phyloP scores from a whole-genome alignment of 2,113 vertebrate species.

The Chrysochloris asiatica region DNA sequence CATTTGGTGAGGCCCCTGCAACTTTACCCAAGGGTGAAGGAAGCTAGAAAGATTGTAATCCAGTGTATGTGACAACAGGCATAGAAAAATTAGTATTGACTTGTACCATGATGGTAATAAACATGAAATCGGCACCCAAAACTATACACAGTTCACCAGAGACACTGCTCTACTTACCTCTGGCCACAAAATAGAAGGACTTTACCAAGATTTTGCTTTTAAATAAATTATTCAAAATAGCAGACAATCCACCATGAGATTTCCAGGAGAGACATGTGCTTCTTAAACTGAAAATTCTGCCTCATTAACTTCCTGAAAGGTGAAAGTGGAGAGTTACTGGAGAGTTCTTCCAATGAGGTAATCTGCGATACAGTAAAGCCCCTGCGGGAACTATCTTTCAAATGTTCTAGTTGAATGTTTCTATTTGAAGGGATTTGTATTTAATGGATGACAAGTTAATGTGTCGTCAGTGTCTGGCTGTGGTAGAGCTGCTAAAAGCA shows the following conservation, averaged over 20 bases:
- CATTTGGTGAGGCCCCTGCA: not conserved
- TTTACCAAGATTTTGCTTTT: not conserved
- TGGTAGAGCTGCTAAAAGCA: slow-evolving; percentile 44
- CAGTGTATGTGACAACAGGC: not conserved
- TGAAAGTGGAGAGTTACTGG: slow-evolving; percentile 34
- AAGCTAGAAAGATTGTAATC: not conserved
- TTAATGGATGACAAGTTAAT: slow-evolving; percentile 56
- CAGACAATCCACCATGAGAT: slow-evolving; percentile 9
- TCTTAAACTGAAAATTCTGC: slow-evolving; percentile 63
- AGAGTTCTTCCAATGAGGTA: slow-evolving; percentile 4
- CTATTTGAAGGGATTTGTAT: slow-evolving; percentile 60
- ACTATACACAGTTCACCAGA: not conserved
- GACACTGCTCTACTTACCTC: not conserved
- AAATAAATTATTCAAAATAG: slow-evolving; percentile 48
- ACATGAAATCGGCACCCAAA: not conserved
- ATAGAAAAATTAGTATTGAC: not conserved
- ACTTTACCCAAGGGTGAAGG: fast-evolving
- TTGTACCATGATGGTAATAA: not conserved
- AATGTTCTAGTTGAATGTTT: slow-evolving; percentile 45
- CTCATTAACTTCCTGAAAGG: slow-evolving; percentile 61
- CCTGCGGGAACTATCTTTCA: not conserved
- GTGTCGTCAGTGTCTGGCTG: slow-evolving; percentile 50
- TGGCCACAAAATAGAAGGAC: not conserved
- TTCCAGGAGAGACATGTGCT: slow-evolving; percentile 53
- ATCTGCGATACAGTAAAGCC: not conserved